Evolutionary conservation across 2,888 invertebrate species (phyloP).

Genomic region (Oscheius sp.): DNA sequence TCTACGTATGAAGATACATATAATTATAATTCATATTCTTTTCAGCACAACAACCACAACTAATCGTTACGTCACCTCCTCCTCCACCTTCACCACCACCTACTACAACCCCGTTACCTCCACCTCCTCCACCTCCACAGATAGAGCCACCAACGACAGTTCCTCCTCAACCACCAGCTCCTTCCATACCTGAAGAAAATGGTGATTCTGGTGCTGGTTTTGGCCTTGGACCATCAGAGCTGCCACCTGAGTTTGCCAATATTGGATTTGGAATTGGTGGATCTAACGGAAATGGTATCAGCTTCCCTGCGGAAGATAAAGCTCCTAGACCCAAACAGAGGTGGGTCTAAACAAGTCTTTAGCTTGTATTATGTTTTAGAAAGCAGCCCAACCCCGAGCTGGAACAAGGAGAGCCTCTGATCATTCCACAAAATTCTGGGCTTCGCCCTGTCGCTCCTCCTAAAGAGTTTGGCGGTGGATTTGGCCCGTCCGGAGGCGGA

Average conservation of each 20-base stretch:
- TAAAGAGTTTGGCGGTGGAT: slow-evolving; percentile 60
- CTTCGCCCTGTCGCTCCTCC: slow-evolving; percentile 66
- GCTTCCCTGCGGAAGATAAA: slow-evolving; percentile 41
- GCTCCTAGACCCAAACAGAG: slow-evolving; percentile 37
- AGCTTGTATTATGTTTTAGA: slow-evolving; percentile 29
- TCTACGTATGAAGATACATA: not conserved
- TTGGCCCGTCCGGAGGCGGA: slow-evolving; percentile 31
- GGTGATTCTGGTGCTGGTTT: slow-evolving; percentile 41
- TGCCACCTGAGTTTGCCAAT: slow-evolving; percentile 56
- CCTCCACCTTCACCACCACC: slow-evolving; percentile 37
- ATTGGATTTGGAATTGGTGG: slow-evolving; percentile 51
- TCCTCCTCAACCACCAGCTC: slow-evolving; percentile 31
- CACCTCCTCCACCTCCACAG: slow-evolving; percentile 39
- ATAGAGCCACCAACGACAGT: slow-evolving; percentile 36
- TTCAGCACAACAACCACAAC: slow-evolving; percentile 13
- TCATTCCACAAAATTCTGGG: slow-evolving; percentile 68
- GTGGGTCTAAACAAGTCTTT: slow-evolving; percentile 33
- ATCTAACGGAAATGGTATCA: slow-evolving; percentile 44
- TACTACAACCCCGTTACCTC: slow-evolving; percentile 38
- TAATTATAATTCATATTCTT: not conserved
- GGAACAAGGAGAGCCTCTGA: slow-evolving; percentile 43
- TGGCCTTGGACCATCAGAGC: slow-evolving; percentile 54
- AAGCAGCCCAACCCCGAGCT: slow-evolving; percentile 46
- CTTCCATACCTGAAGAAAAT: slow-evolving; percentile 23
- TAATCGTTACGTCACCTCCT: slow-evolving; percentile 24